phyloP scores from a whole-genome alignment of 1,140 invertebrate species.

The Platyura marginata region DNA sequence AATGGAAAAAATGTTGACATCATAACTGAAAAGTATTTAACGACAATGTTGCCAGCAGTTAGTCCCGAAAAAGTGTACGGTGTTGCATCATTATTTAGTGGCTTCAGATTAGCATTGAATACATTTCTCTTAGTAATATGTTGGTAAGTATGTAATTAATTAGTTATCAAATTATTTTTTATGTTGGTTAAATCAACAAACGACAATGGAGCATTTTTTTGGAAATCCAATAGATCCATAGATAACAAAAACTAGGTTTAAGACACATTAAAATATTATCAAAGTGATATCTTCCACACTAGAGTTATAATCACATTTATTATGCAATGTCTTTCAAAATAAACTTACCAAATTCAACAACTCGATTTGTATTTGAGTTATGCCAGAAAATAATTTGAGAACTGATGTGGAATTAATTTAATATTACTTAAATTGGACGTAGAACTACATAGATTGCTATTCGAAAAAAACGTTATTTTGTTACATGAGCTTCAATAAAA shows the following conservation, averaged over 20 bases:
- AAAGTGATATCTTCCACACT: background rate
- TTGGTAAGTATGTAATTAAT: slow-evolving; percentile 20
- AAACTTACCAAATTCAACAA: too few relatives aligned
- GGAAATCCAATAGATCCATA: background rate
- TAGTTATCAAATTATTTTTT: background rate
- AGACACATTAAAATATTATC: background rate
- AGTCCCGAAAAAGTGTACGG: slow-evolving; percentile 24
- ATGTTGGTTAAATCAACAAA: too few relatives aligned
- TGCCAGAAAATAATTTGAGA: too few relatives aligned
- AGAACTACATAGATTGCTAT: background rate
- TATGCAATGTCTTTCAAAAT: background rate
- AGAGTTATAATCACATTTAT: background rate
- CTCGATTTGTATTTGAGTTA: too few relatives aligned
- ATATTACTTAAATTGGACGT: background rate
- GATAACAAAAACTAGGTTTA: background rate
- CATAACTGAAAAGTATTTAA: slow-evolving; percentile 20
- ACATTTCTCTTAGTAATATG: slow-evolving; percentile 31
- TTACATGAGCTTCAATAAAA: background rate
- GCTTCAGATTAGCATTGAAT: slow-evolving; percentile 32
- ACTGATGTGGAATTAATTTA: background rate
- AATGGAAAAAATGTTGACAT: slow-evolving; percentile 34
- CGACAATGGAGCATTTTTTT: too few relatives aligned
- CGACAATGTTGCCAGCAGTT: slow-evolving; percentile 9
- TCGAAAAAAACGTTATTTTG: background rate
- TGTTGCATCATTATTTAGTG: slow-evolving; percentile 34